Evolutionary conservation across 1,140 invertebrate species (phyloP).

Genomic region (Zaprionus taronus): DNA sequence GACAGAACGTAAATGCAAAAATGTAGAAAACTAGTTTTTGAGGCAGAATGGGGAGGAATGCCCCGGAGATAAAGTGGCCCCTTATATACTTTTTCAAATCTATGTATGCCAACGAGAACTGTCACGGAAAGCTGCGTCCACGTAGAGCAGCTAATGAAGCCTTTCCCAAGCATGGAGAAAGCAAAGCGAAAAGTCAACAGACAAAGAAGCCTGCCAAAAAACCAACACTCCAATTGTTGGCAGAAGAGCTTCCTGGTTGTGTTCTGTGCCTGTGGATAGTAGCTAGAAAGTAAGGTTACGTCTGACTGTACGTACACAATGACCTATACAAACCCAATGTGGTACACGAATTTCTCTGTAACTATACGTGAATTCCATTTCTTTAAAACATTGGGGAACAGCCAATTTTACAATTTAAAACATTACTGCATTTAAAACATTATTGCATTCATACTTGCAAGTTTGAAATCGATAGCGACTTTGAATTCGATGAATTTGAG

Average conservation of each 20-base stretch:
- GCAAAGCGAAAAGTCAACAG: background rate
- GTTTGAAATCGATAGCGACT: no score
- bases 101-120: constrained; percentile 56
- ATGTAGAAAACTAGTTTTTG: constrained; percentile 53
- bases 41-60: no score
- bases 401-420: no score
- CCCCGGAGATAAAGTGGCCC: constrained; percentile 33
- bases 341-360: background rate
- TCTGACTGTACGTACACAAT: background rate
- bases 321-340: background rate
- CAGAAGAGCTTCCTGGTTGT: background rate
- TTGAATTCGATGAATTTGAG: no score
- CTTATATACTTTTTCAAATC: constrained; percentile 72
- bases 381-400: background rate
- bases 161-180: constrained; percentile 22
- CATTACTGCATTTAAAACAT: no score
- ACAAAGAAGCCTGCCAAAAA: constrained; percentile 5
- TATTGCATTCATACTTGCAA: no score
- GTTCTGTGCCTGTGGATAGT: background rate
- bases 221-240: background rate
- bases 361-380: background rate
- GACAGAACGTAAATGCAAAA: constrained; percentile 56
- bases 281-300: background rate
- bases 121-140: constrained; percentile 42
- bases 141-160: constrained; percentile 59